Evolutionary conservation across 1,140 invertebrate genomes (phyloP).

Genomic region (Cherax quadricarinatus): DNA sequence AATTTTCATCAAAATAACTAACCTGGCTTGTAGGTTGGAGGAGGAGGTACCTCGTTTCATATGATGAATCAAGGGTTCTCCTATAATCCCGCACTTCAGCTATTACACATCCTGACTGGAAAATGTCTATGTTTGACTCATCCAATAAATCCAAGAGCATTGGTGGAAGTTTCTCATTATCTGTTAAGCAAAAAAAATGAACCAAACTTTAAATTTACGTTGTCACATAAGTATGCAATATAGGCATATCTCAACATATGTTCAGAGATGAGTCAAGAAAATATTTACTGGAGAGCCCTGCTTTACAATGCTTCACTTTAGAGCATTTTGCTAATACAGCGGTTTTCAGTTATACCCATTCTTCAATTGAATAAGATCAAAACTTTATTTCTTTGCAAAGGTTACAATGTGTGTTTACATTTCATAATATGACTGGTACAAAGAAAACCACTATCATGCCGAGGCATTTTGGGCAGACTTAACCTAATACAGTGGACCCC

Average conservation of each 20-base stretch:
- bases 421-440: too few species aligned
- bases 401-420: too few species aligned
- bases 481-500: too few species aligned
- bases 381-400: too few species aligned
- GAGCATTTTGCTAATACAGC: too few species aligned
- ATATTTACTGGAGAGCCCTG: too few species aligned
- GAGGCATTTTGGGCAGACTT: too few species aligned
- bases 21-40: constrained; percentile 92
- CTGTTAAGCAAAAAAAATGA: constrained; percentile 74
- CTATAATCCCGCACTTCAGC: constrained; percentile 93
- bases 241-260: neutral
- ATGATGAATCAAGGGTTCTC: constrained; percentile 78
- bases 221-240: neutral
- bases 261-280: too few species aligned
- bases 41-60: constrained; percentile 84
- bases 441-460: too few species aligned
- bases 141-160: constrained; percentile 90
- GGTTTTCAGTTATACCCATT: too few species aligned
- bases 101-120: constrained; percentile 94
- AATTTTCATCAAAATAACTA: neutral
- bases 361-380: too few species aligned
- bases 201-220: neutral
- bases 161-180: constrained; percentile 91
- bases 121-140: constrained; percentile 86
- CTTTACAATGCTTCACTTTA: too few species aligned